Base-by-base conservation (phyloP, 2,888 invertebrate genomes). In the Spodoptera littoralis region DNA sequence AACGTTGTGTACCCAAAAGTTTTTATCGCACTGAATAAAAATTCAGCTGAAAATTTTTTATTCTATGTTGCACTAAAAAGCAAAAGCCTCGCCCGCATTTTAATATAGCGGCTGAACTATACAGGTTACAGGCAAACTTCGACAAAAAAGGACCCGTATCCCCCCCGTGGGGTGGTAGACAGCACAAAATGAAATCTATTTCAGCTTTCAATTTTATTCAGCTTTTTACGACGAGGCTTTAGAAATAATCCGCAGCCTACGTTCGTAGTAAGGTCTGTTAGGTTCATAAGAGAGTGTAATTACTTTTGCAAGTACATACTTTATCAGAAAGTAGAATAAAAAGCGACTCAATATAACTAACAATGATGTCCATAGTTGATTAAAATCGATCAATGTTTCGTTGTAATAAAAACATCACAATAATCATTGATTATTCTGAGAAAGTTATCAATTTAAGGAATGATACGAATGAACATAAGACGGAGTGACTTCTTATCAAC, bases 141-240 rank as follows among this genome's bases (percentile, higher is more conserved):
- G 44, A 64, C 57, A 70, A 67, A 67, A 64, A 59, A 36, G 36
- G 8, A 36, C 46, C 60, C 50, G 64, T 42, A 43, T 54, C 43
- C 48, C 61, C 60, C 62, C 60, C 24, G 49, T 41, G 49, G 58
- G 55, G 65, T 64, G 62, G 54, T 54, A 63, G 55, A 24, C 55
- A 49, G 60, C 53, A 76, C 51, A 65, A 67, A 76, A 66, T 65
- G 36, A 70, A 68, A 65, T 60, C 46, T 65, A 64, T 76, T 60
- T 48, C 58, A 64, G 51, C 61, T 65, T 69, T 63, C 27, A 69
- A 65, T 70, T 66, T 66, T n/a, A 55, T 58, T 52, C 53, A 51
- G 24, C 44, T 50, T 57, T 62, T 55, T 59, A 60, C 59, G 44
- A 51, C 58, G 56, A 49, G 18, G 36, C 60, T 71, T 60, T 41